Conservation (phyloP, 1,140 invertebrate genomes). For the Trichomalopsis sarcophagae region DNA sequence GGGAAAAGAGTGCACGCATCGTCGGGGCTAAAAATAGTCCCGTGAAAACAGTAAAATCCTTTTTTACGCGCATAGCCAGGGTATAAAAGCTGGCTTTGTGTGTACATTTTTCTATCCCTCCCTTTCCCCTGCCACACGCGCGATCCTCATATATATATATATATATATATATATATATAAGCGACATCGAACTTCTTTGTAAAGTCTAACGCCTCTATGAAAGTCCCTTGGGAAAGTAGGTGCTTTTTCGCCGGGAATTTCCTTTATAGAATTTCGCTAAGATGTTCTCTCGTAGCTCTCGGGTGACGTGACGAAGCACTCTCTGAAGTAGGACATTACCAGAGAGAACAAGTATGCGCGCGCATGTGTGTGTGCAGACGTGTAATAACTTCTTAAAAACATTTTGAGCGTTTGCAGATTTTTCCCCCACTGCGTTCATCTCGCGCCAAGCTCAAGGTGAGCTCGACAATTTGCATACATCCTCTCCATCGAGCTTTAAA, state of each 20-base stretch:
- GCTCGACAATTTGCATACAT: too few species aligned
- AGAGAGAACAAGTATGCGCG: neutral
- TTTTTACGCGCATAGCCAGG: too few species aligned
- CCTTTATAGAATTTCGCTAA: constrained; percentile 33
- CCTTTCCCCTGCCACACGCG: too few species aligned
- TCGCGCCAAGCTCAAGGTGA: too few species aligned
- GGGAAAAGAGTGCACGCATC: too few species aligned
- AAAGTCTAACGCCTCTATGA: neutral
- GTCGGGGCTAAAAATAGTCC: too few species aligned
- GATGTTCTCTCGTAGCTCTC: constrained; percentile 7
- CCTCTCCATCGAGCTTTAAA: too few species aligned
- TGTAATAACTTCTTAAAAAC: neutral
- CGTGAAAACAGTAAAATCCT: too few species aligned
- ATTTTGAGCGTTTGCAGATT: neutral
- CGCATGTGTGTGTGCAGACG: too few species aligned
- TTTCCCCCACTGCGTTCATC: neutral
- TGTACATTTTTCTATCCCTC: too few species aligned
- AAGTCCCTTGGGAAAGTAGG: constrained; percentile 9
- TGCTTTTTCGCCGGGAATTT: constrained; percentile 24
- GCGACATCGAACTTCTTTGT: neutral
- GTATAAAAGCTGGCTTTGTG: too few species aligned
- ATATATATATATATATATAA: neutral
- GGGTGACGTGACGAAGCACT: neutral
- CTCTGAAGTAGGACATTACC: neutral
- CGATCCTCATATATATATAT: neutral